A percentile compares a stretch with the other conserved stretches of the same genome.
Evolutionary conservation across 2,113 vertebrate genomes (phyloP).

Genomic region (Tragelaphus buxtoni): DNA sequence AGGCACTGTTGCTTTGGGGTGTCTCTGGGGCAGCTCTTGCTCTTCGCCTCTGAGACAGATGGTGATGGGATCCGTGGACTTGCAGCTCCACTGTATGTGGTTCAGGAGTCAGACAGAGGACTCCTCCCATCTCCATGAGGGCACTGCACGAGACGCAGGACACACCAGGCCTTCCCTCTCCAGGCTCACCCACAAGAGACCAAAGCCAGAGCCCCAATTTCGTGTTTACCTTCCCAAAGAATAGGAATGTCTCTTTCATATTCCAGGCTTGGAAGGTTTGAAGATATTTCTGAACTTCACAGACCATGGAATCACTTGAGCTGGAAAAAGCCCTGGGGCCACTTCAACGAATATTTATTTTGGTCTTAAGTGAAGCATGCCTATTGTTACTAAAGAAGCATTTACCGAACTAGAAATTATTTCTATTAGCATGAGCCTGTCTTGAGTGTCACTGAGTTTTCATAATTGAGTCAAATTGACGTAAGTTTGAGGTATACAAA

Average conservation of each 20-base stretch:
- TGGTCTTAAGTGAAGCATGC: background rate
- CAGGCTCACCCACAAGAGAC: background rate
- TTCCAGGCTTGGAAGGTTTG: background rate
- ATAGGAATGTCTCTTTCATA: background rate
- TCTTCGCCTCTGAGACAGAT: background rate
- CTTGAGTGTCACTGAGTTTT: background rate
- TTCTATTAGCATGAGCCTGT: background rate
- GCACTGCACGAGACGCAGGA: background rate
- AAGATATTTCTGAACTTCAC: background rate
- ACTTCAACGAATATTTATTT: background rate
- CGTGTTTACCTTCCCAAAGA: background rate
- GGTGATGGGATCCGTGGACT: background rate
- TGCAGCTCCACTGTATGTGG: background rate
- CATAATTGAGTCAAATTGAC: background rate
- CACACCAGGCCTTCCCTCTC: background rate
- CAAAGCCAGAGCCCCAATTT: background rate
- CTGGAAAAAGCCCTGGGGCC: background rate
- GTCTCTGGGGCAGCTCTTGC: background rate
- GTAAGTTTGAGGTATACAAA: background rate
- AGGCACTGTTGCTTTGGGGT: background rate
- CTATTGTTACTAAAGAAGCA: background rate
- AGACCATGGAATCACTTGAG: background rate
- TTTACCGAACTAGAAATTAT: background rate
- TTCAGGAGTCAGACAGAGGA: background rate
- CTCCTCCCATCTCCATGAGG: too few relatives aligned